Conservation (phyloP, 2,113 vertebrate species). For the Paraplagusia blochii region DNA sequence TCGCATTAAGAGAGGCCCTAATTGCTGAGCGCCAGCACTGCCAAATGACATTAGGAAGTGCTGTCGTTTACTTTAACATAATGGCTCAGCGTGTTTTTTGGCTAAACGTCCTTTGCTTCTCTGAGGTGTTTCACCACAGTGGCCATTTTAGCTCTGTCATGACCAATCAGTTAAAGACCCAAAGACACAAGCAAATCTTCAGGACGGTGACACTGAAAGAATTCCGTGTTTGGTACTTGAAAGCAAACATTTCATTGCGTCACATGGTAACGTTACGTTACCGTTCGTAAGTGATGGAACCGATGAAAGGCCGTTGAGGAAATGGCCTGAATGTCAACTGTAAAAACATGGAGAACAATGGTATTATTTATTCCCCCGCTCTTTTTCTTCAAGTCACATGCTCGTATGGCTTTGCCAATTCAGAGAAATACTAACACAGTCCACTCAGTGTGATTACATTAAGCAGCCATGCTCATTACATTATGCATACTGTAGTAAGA, state of each 20-base stretch:
- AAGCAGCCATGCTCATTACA: conserved; percentile 73
- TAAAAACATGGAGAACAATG: conserved; percentile 47
- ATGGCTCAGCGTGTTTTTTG: conserved; percentile 79
- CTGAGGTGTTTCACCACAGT: conserved; percentile 64
- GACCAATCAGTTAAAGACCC: conserved; percentile 56
- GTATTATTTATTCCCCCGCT: conserved; percentile 59
- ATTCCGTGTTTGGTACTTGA: conserved; percentile 44
- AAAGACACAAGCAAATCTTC: conserved; percentile 52
- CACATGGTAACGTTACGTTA: conserved; percentile 14
- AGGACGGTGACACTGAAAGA: conserved; percentile 51
- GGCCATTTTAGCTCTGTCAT: conserved; percentile 65
- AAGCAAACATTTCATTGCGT: conserved; percentile 17
- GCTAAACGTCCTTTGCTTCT: conserved; percentile 72
- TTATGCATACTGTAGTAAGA: conserved; percentile 77
- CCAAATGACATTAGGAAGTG: conserved; percentile 79
- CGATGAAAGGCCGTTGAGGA: conserved; percentile 58
- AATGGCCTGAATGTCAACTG: conserved; percentile 57
- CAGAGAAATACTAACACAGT: conserved; percentile 68
- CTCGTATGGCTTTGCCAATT: conserved; percentile 60
- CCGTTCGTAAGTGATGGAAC: conserved; percentile 45
- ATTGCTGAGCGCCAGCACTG: conserved; percentile 73
- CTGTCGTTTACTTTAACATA: conserved; percentile 80
- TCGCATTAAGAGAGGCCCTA: conserved; percentile 78
- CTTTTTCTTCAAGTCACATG: conserved; percentile 34
- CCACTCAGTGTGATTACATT: conserved; percentile 75